A percentile compares a stretch with the other conserved stretches of the same genome.
Evolutionary conservation across 2,888 invertebrate genomes (phyloP).

Genomic region (Scaptomyza reducta): DNA sequence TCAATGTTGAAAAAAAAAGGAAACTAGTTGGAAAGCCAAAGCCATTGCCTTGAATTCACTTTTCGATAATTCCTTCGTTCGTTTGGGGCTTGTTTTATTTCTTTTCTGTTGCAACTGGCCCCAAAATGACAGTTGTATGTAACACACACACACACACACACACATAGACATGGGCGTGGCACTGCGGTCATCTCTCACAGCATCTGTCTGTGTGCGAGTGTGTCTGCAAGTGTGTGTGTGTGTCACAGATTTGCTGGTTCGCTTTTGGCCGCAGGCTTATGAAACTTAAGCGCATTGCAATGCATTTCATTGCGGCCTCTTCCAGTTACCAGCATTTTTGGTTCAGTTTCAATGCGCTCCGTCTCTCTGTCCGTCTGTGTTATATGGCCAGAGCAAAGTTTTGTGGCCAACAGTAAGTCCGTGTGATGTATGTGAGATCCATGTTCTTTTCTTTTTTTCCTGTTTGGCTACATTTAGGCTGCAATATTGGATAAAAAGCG

Average conservation of each 20-base stretch:
- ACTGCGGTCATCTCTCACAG: slow-evolving; percentile 45
- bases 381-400: slow-evolving; percentile 58
- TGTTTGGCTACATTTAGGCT: slow-evolving; percentile 37
- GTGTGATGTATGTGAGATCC: slow-evolving; percentile 39
- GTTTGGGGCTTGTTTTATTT: slow-evolving; percentile 14
- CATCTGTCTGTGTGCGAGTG: not conserved
- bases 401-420: slow-evolving; percentile 56
- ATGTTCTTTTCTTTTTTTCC: not conserved
- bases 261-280: slow-evolving; percentile 66
- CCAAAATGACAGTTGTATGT: slow-evolving; percentile 56
- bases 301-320: slow-evolving; percentile 63
- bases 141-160: slow-evolving; percentile 25
- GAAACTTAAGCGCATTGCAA: slow-evolving; percentile 64
- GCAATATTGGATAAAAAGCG: slow-evolving; percentile 61
- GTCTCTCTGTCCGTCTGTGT: slow-evolving; percentile 5
- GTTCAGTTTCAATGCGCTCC: slow-evolving; percentile 36
- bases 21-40: slow-evolving; percentile 31
- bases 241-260: slow-evolving; percentile 48
- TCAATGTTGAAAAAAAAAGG: slow-evolving; percentile 29
- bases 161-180: slow-evolving; percentile 35
- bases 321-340: slow-evolving; percentile 46
- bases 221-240: slow-evolving; percentile 19
- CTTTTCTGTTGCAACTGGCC: slow-evolving; percentile 15
- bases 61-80: slow-evolving; percentile 71
- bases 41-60: slow-evolving; percentile 75